These are phyloP conservation scores for Heterotilapia buettikoferi DNA, from an alignment of 2,113 vertebrate species.

Conservation along the genomic window DNA sequence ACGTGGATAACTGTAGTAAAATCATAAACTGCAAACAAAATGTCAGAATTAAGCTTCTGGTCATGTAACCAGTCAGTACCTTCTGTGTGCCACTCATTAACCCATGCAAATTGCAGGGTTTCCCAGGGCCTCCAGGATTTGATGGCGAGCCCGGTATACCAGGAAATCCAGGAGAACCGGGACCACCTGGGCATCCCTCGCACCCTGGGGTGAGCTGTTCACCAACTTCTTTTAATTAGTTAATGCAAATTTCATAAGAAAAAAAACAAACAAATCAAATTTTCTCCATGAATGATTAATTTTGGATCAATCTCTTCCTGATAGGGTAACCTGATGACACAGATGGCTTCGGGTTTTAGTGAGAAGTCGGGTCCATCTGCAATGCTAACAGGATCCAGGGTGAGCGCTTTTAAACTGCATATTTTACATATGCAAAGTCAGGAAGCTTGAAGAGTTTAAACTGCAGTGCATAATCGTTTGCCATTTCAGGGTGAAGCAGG, in stretches of 20 bases:
- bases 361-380: conserved; percentile 80
- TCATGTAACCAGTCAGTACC: background rate
- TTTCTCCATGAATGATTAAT: no score
- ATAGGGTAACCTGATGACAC: conserved; percentile 78
- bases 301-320: background rate
- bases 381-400: conserved; percentile 83
- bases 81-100: background rate
- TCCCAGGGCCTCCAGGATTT: conserved; percentile 83
- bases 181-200: conserved; percentile 81
- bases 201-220: conserved; percentile 73
- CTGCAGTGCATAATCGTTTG: background rate
- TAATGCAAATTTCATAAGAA: background rate
- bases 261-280: background rate
- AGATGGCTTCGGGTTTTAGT: conserved; percentile 86
- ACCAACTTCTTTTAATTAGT: background rate
- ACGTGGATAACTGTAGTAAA: background rate
- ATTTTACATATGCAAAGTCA: background rate
- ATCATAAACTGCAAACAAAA: background rate
- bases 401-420: conserved; percentile 56
- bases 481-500: conserved; percentile 85
- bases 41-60: background rate
- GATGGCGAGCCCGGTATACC: conserved; percentile 96
- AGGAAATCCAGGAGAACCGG: conserved; percentile 87
- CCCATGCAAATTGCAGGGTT: conserved; percentile 71
- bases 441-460: background rate